Percentiles rank a stretch among this genome's conserved stretches.
phyloP scores from a whole-genome alignment of 2,113 vertebrate species.

The Poecilia latipinna region DNA sequence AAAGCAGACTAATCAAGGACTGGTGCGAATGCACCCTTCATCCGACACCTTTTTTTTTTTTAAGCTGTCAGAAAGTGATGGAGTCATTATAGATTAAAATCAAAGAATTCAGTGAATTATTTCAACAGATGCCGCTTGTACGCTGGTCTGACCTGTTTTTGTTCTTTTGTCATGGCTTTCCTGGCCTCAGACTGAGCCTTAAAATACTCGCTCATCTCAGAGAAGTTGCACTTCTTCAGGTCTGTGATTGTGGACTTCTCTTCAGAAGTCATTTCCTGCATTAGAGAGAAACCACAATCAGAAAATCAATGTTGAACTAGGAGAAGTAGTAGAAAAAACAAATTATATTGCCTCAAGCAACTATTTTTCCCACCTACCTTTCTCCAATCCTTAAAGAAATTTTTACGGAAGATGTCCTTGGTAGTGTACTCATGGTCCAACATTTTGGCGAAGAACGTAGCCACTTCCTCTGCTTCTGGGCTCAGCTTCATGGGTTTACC shows the following conservation, averaged over 20 bases:
- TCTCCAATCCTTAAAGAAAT: slow-evolving; percentile 98
- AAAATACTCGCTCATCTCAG: slow-evolving; percentile 92
- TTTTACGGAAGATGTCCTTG: slow-evolving; percentile 97
- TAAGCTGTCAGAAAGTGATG: too few relatives aligned
- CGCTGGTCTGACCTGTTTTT: slow-evolving; percentile 86
- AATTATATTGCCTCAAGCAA: not conserved
- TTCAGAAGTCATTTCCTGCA: slow-evolving; percentile 95
- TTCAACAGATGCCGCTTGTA: not conserved
- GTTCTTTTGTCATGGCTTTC: slow-evolving; percentile 94
- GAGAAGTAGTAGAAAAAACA: not conserved
- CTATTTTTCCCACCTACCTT: slow-evolving; percentile 80
- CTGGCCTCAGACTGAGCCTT: slow-evolving; percentile 95
- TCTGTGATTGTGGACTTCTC: slow-evolving; percentile 89
- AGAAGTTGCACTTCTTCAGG: slow-evolving; percentile 95
- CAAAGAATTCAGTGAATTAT: not conserved
- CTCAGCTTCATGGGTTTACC: slow-evolving; percentile 94
- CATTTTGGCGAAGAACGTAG: slow-evolving; percentile 98
- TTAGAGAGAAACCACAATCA: not conserved
- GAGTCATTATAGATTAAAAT: not conserved
- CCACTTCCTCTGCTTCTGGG: slow-evolving; percentile 94
- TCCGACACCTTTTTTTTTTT: too few relatives aligned
- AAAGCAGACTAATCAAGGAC: too few relatives aligned
- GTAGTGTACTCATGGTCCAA: slow-evolving; percentile 98
- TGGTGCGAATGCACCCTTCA: too few relatives aligned
- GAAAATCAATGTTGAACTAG: not conserved